Percentiles rank a stretch among this genome's conserved stretches.
phyloP scores from a whole-genome alignment of 2,888 invertebrate species.

The Lampropteryx suffumata region DNA sequence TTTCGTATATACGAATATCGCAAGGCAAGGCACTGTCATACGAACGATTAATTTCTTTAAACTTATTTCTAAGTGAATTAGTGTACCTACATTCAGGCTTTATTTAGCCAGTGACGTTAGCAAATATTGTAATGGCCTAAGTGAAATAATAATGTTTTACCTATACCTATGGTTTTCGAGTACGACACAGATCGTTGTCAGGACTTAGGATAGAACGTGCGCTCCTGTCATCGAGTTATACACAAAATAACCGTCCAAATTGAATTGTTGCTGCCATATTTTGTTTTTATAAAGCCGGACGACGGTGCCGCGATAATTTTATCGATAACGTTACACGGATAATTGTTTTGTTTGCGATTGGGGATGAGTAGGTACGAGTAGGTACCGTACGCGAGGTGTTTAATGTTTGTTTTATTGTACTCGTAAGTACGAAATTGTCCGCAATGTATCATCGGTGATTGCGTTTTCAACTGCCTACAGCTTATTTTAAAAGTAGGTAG shows the following conservation, averaged over 20 bases:
- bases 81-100: no score
- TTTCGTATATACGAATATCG: no score
- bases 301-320: conserved; percentile 59
- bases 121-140: no score
- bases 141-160: no score
- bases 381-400: conserved; percentile 15
- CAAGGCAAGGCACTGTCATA: no score
- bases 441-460: conserved; percentile 26
- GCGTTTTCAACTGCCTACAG: conserved; percentile 8
- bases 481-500: conserved; percentile 1
- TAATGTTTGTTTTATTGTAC: conserved; percentile 27
- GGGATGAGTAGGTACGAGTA: conserved; percentile 30
- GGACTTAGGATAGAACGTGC: not conserved
- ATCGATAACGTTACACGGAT: conserved; percentile 42
- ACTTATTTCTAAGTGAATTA: no score
- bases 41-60: no score
- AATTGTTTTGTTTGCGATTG: conserved; percentile 49
- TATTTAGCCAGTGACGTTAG: no score
- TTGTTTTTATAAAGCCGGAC: conserved; percentile 59
- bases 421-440: conserved; percentile 21
- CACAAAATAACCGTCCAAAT: conserved; percentile 65
- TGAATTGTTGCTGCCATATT: conserved; percentile 63
- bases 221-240: conserved; percentile 43
- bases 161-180: no score
- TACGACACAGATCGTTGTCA: no score